Percentiles rank a stretch among this genome's conserved stretches.
These are phyloP conservation scores for Barbus barbus DNA, from an alignment of 2,113 vertebrate species.

Conservation along the genomic window DNA sequence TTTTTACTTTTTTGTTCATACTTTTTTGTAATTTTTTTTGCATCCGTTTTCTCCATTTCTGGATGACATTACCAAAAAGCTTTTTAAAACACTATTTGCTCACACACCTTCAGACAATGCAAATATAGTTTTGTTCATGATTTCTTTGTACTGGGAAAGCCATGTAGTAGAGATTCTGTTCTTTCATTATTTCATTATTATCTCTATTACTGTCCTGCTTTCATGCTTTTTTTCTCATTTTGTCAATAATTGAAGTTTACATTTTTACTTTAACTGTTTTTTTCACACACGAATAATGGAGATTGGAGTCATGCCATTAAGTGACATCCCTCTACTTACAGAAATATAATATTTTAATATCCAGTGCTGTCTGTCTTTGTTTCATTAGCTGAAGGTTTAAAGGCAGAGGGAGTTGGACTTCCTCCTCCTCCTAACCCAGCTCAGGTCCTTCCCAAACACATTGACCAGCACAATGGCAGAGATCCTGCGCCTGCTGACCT, in stretches of 20 bases:
- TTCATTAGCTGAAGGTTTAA: conserved; percentile 64
- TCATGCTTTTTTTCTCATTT: no score
- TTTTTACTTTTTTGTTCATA: no score
- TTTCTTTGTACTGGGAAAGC: neutral
- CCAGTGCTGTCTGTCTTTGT: neutral
- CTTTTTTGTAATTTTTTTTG: no score
- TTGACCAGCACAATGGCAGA: conserved; percentile 66
- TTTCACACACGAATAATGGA: neutral
- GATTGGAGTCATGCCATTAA: neutral
- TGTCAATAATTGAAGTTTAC: neutral
- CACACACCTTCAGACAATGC: neutral
- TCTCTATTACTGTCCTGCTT: neutral
- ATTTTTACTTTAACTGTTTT: neutral
- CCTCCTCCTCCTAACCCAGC: conserved; percentile 79
- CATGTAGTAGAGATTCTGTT: no score
- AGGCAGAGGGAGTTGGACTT: conserved; percentile 64
- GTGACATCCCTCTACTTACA: neutral
- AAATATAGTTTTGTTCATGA: neutral
- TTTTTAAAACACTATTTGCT: neutral
- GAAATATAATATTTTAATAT: neutral
- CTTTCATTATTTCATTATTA: no score
- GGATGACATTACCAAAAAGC: neutral
- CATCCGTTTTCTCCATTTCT: neutral
- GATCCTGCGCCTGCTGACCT: conserved; percentile 63
- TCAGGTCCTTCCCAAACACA: conserved; percentile 78